Percentiles rank a stretch among this genome's conserved stretches.
Evolutionary conservation across 2,888 invertebrate species (phyloP).

Genomic region (Lithophane socia): DNA sequence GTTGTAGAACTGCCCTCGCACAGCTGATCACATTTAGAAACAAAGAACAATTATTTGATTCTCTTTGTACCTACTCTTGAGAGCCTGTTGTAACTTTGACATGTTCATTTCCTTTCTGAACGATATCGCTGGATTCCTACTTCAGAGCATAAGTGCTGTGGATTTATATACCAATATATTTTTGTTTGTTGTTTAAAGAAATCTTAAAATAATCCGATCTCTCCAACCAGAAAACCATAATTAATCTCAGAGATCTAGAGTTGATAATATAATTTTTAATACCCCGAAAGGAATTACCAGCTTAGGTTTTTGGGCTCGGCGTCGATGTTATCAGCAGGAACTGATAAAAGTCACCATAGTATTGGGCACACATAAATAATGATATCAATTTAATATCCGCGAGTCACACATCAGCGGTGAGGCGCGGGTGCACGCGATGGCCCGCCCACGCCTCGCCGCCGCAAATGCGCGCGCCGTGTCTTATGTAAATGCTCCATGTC

Average conservation of each 20-base stretch:
- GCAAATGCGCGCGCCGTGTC: slow-evolving; percentile 90
- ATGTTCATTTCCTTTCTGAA: not conserved
- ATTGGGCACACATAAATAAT: slow-evolving; percentile 70
- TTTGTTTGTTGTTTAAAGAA: no score
- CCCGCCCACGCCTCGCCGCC: slow-evolving; percentile 81
- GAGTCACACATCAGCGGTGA: slow-evolving; percentile 70
- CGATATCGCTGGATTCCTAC: not conserved
- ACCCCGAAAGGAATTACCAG: not conserved
- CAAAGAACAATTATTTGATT: slow-evolving; percentile 53
- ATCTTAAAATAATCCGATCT: not conserved
- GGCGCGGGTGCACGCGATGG: slow-evolving; percentile 73
- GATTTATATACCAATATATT: no score
- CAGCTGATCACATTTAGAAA: not conserved
- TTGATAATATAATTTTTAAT: not conserved
- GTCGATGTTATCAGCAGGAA: slow-evolving; percentile 30
- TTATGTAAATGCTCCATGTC: slow-evolving; percentile 89
- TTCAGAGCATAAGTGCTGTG: not conserved
- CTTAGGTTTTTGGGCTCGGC: not conserved
- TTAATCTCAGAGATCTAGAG: not conserved
- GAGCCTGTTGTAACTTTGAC: not conserved
- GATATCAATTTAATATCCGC: slow-evolving; percentile 75
- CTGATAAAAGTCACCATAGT: slow-evolving; percentile 43
- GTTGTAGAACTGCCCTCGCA: not conserved
- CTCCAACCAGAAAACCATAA: not conserved
- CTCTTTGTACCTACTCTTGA: slow-evolving; percentile 5